phyloP scores from a whole-genome alignment of 2,113 vertebrate genomes.

The Tragelaphus strepsiceros region DNA sequence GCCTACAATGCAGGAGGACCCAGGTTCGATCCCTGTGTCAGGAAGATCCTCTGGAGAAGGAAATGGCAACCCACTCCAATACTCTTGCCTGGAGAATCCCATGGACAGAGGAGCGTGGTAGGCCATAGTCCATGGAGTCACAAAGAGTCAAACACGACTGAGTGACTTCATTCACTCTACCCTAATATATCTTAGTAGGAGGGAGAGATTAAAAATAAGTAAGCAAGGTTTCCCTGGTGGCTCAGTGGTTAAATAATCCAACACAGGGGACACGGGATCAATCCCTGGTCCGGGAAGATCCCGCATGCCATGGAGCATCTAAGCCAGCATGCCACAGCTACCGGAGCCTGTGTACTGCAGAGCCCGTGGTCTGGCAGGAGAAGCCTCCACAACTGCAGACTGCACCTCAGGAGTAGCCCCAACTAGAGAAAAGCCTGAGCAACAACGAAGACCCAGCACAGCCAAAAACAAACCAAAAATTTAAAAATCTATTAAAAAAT shows the following conservation, averaged over 20 bases:
- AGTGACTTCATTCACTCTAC: no score
- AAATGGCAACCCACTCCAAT: neutral
- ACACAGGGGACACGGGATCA: neutral
- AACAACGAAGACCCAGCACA: neutral
- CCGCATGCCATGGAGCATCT: neutral
- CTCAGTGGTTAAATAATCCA: neutral
- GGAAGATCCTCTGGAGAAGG: neutral
- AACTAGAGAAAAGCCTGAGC: neutral
- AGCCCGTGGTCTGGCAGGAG: neutral
- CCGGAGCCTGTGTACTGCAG: accelerated
- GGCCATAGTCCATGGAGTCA: neutral
- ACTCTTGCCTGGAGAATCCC: neutral
- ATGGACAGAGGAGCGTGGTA: neutral
- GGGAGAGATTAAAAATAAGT: neutral
- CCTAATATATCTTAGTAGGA: no score
- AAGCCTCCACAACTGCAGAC: neutral
- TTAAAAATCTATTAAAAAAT: neutral
- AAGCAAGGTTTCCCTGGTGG: neutral
- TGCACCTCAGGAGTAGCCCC: neutral
- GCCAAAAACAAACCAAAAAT: neutral
- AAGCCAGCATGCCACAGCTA: neutral
- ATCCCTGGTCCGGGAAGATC: neutral
- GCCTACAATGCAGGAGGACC: neutral
- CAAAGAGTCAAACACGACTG: neutral
- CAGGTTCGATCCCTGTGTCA: neutral